Evolutionary conservation across 2,113 vertebrate genomes (phyloP).

Genomic region (Mungos mungo): DNA sequence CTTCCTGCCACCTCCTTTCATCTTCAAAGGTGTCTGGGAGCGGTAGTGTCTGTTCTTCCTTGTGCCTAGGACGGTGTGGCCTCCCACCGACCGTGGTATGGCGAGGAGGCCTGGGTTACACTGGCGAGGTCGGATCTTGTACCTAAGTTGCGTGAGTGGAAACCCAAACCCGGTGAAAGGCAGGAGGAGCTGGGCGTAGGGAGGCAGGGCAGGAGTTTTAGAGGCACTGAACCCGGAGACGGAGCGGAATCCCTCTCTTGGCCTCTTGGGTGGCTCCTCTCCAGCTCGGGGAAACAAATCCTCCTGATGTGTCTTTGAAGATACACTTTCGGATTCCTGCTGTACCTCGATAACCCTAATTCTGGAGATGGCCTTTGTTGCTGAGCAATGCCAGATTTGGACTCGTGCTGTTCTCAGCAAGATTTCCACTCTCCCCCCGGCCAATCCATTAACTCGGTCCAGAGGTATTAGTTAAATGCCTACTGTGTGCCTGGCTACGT

Average conservation of each 20-base stretch:
- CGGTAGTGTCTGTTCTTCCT: background rate
- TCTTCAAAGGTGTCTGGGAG: background rate
- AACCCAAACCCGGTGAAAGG: background rate
- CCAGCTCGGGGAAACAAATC: background rate
- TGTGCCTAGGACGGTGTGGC: background rate
- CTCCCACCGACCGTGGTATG: background rate
- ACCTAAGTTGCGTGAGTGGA: background rate
- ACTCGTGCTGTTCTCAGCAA: constrained; percentile 1
- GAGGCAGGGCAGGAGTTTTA: background rate
- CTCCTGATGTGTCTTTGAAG: background rate
- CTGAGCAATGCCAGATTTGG: background rate
- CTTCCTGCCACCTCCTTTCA: background rate
- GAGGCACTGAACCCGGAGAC: background rate
- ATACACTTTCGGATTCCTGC: background rate
- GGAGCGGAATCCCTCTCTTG: background rate
- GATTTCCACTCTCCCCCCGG: background rate
- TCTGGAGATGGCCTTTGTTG: constrained; percentile 34
- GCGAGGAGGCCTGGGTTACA: background rate
- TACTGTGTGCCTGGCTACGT: constrained; percentile 40
- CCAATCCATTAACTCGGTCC: background rate
- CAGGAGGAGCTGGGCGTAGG: background rate
- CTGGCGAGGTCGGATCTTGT: background rate
- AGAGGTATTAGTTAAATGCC: background rate
- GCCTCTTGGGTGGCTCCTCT: background rate
- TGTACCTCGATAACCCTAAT: background rate